Percentiles rank a stretch among this genome's conserved stretches.
These are phyloP conservation scores for Caradrina kadenii DNA, from an alignment of 2,888 invertebrate species.

Conservation along the genomic window DNA sequence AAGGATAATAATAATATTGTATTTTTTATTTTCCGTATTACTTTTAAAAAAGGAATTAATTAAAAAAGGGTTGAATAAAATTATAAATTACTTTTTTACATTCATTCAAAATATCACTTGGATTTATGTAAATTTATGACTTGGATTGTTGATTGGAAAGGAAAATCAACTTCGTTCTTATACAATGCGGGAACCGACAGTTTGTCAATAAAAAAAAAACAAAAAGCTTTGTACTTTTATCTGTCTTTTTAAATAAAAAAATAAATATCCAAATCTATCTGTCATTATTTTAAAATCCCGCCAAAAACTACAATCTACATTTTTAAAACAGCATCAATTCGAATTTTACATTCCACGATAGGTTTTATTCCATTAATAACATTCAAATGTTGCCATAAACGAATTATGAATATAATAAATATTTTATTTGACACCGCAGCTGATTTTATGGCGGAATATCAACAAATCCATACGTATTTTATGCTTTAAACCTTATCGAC, in stretches of 20 bases:
- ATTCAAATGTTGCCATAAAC: conserved; percentile 40
- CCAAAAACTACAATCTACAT: neutral
- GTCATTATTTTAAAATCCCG: neutral
- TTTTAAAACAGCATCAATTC: conserved; percentile 9
- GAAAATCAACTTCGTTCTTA: neutral
- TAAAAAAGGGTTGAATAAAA: too few relatives aligned
- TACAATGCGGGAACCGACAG: neutral
- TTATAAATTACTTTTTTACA: too few relatives aligned
- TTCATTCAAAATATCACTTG: too few relatives aligned
- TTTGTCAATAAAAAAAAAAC: too few relatives aligned
- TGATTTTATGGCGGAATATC: conserved; percentile 40
- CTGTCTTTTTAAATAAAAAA: neutral
- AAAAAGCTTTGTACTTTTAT: neutral
- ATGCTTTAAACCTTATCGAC: conserved; percentile 40
- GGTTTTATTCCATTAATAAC: conserved; percentile 39
- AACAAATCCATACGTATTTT: conserved; percentile 35
- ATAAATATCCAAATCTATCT: neutral
- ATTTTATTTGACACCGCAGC: conserved; percentile 39
- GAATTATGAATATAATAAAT: conserved; percentile 51
- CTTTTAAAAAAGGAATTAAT: too few relatives aligned
- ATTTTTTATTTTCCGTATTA: too few relatives aligned
- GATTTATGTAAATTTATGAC: too few relatives aligned
- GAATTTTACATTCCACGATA: conserved; percentile 24
- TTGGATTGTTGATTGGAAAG: too few relatives aligned
- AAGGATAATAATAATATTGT: too few relatives aligned